A percentile compares a stretch with the other conserved stretches of the same genome.
Conservation (phyloP, 2,888 invertebrate species). For the Calameuta idolon region DNA sequence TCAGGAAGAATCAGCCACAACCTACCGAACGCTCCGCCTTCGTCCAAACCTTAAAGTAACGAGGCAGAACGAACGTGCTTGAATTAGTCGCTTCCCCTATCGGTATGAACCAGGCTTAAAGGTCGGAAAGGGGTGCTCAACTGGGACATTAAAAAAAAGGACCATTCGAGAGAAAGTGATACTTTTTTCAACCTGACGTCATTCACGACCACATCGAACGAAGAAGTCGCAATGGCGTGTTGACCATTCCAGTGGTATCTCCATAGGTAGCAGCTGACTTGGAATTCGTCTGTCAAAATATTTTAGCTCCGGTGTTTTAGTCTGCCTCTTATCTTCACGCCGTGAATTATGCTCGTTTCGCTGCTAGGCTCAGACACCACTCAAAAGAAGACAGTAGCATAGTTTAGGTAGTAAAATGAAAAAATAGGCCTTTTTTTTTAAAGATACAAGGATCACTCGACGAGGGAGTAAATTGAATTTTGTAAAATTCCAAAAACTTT, state of each 20-base stretch:
- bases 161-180: not conserved
- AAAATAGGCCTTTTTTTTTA: not conserved
- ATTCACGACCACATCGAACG: not conserved
- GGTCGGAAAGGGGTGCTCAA: not conserved
- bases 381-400: not conserved
- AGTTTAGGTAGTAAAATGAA: not conserved
- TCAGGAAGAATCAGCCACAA: constrained; percentile 39
- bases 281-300: constrained; percentile 38
- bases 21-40: constrained; percentile 56
- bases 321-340: constrained; percentile 2
- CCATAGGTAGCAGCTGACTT: constrained; percentile 18
- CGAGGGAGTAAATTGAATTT: not conserved
- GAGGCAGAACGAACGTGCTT: constrained; percentile 5
- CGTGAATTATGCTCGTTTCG: constrained; percentile 7
- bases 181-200: not conserved
- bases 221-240: not conserved
- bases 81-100: not conserved
- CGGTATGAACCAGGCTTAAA: not conserved
- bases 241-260: constrained; percentile 23
- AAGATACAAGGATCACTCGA: not conserved
- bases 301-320: constrained; percentile 23
- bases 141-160: not conserved
- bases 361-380: not conserved
- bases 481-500: not conserved
- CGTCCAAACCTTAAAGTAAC: constrained; percentile 36